Evolutionary conservation across 2,888 invertebrate genomes (phyloP).

Genomic region (Volucella bombylans): DNA sequence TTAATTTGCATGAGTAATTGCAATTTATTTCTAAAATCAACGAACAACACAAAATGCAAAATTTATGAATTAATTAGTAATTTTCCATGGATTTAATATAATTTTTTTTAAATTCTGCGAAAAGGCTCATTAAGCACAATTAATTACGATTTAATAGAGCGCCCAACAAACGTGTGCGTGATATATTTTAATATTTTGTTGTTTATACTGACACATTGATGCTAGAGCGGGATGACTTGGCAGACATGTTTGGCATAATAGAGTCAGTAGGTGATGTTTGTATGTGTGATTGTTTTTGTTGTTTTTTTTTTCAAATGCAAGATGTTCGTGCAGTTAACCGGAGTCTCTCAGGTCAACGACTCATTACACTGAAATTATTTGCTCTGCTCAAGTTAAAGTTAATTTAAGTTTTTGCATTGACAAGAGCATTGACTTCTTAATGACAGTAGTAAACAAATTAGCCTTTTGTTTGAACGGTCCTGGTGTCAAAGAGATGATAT

Average conservation of each 20-base stretch:
- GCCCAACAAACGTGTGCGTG: neutral
- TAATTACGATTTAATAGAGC: slow-evolving; percentile 25
- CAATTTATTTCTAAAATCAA: slow-evolving; percentile 27
- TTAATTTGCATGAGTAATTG: slow-evolving; percentile 23
- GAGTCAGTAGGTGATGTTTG: slow-evolving; percentile 51
- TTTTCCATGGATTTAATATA: neutral
- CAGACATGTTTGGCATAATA: slow-evolving; percentile 25
- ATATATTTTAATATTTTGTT: slow-evolving; percentile 40
- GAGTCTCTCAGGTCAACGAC: slow-evolving; percentile 3
- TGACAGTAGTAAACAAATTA: slow-evolving; percentile 1
- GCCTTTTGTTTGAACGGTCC: neutral
- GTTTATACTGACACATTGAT: slow-evolving; percentile 19
- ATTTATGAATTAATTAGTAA: slow-evolving; percentile 8
- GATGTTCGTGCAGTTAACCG: slow-evolving; percentile 39
- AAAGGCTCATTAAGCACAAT: slow-evolving; percentile 17
- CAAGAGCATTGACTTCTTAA: slow-evolving; percentile 38
- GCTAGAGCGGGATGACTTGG: neutral
- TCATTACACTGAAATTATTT: slow-evolving; percentile 18
- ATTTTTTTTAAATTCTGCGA: neutral
- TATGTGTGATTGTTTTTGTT: neutral
- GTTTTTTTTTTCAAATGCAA: slow-evolving; percentile 12
- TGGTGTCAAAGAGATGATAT: neutral
- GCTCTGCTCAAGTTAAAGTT: slow-evolving; percentile 12
- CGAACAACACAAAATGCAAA: neutral
- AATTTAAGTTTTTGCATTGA: slow-evolving; percentile 5